A percentile compares a stretch with the other conserved stretches of the same genome.
These are phyloP conservation scores for Zelleria hepariella DNA, from an alignment of 2,888 invertebrate genomes.

Conservation along the genomic window DNA sequence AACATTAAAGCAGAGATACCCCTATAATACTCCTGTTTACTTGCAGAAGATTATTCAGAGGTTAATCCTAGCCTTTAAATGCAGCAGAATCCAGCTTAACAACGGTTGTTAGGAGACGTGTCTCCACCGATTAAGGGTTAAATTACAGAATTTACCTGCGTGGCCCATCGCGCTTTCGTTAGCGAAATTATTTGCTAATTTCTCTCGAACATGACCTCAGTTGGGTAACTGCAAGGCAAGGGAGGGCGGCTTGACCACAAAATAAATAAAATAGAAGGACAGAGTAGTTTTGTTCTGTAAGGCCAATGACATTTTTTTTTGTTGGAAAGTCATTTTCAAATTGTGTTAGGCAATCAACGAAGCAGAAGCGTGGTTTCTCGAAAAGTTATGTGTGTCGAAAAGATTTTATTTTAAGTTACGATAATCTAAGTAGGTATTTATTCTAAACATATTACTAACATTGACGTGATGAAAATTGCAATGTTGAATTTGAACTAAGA, in stretches of 20 bases:
- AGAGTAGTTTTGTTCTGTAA: neutral
- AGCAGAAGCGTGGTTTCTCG: too few species aligned
- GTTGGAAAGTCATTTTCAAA: too few species aligned
- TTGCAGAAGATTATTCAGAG: neutral
- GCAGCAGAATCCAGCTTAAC: neutral
- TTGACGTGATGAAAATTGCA: too few species aligned
- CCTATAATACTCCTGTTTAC: neutral
- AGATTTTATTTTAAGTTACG: too few species aligned
- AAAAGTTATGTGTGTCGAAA: too few species aligned
- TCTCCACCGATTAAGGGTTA: neutral
- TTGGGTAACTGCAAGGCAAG: neutral
- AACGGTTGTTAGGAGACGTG: neutral
- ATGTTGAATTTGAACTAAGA: too few species aligned
- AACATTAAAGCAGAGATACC: too few species aligned
- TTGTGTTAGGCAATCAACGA: too few species aligned
- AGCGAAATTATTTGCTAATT: neutral
- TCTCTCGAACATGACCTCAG: neutral
- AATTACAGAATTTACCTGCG: neutral
- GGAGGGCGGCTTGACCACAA: neutral
- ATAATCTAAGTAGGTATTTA: too few species aligned
- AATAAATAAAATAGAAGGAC: neutral
- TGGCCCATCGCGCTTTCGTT: neutral
- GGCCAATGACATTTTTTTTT: too few species aligned
- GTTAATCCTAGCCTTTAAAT: neutral
- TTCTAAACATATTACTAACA: too few species aligned